Evolutionary conservation across 1,140 invertebrate species (phyloP).

Genomic region (Subanguina moxae): DNA sequence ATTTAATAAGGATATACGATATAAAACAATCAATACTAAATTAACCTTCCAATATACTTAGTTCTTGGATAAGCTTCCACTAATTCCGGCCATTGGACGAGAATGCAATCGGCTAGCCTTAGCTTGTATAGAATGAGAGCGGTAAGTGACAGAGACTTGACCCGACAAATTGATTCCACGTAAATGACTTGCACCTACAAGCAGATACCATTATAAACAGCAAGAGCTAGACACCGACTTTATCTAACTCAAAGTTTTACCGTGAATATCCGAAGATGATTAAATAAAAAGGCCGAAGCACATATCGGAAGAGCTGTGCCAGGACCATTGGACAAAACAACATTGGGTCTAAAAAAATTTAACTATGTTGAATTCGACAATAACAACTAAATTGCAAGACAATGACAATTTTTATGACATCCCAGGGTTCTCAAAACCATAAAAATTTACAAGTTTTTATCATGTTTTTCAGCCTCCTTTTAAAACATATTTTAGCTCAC

Average conservation of each 20-base stretch:
- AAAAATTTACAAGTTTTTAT: too few species aligned
- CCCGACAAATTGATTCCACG: slow-evolving; percentile 88
- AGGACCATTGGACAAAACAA: slow-evolving; percentile 83
- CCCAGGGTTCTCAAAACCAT: too few species aligned
- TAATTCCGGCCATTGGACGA: slow-evolving; percentile 83
- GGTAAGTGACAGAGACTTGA: slow-evolving; percentile 78
- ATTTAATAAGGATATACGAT: too few species aligned
- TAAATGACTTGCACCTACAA: slow-evolving; percentile 70
- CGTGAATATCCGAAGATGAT: slow-evolving; percentile 62
- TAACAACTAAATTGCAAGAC: too few species aligned
- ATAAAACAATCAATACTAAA: slow-evolving; percentile 1
- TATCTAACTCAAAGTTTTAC: too few species aligned
- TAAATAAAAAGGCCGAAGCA: slow-evolving; percentile 65
- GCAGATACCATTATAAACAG: too few species aligned
- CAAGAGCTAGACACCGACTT: too few species aligned
- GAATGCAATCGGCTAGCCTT: slow-evolving; percentile 72
- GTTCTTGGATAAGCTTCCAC: slow-evolving; percentile 65
- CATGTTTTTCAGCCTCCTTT: too few species aligned
- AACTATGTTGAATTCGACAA: too few species aligned
- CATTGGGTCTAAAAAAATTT: slow-evolving; percentile 49
- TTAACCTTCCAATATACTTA: slow-evolving; percentile 19
- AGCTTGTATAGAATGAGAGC: slow-evolving; percentile 78
- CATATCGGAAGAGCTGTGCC: slow-evolving; percentile 88
- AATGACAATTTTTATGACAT: too few species aligned
- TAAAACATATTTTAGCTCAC: too few species aligned